Conservation (phyloP, 2,888 invertebrate species). For the Papilio gigon region DNA sequence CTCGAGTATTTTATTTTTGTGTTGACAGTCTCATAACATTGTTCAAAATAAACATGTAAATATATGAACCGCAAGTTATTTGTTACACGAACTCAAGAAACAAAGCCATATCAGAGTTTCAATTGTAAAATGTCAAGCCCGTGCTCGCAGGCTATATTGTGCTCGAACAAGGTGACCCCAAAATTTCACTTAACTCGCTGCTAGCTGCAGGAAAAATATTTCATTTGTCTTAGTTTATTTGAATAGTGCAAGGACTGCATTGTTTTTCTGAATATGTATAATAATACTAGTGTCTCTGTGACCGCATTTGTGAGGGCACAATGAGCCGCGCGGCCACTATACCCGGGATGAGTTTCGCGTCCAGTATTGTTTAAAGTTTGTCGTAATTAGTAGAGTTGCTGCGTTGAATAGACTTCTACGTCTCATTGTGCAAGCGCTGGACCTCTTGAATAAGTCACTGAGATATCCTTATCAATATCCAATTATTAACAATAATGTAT, state of each 20-base stretch:
- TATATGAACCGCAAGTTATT: conserved; percentile 12
- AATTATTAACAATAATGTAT: conserved; percentile 22
- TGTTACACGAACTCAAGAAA: conserved; percentile 12
- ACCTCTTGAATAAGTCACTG: conserved; percentile 44
- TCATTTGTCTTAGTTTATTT: conserved; percentile 75
- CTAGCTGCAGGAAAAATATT: conserved; percentile 61
- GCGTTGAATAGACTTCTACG: conserved; percentile 75
- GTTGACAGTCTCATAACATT: conserved; percentile 35
- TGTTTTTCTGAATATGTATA: conserved; percentile 81
- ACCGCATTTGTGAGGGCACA: conserved; percentile 78
- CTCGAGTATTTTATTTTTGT: conserved; percentile 43
- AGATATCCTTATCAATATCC: conserved; percentile 32
- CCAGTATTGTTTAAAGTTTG: conserved; percentile 82
- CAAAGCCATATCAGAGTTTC: conserved; percentile 32
- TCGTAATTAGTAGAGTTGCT: conserved; percentile 80
- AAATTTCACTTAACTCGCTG: conserved; percentile 52
- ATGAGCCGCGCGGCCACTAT: conserved; percentile 74
- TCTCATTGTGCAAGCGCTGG: conserved; percentile 66
- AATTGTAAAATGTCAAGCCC: conserved; percentile 48
- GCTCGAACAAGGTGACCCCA: conserved; percentile 48
- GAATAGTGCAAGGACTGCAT: conserved; percentile 73
- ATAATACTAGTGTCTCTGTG: conserved; percentile 74
- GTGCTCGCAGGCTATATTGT: conserved; percentile 38
- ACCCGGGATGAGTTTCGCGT: conserved; percentile 79
- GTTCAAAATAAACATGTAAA: conserved; percentile 29